Evolutionary conservation across 2,888 invertebrate genomes (phyloP), one percentile per base, ranked within the genome.

Genomic region (Seira ritae): DNA sequence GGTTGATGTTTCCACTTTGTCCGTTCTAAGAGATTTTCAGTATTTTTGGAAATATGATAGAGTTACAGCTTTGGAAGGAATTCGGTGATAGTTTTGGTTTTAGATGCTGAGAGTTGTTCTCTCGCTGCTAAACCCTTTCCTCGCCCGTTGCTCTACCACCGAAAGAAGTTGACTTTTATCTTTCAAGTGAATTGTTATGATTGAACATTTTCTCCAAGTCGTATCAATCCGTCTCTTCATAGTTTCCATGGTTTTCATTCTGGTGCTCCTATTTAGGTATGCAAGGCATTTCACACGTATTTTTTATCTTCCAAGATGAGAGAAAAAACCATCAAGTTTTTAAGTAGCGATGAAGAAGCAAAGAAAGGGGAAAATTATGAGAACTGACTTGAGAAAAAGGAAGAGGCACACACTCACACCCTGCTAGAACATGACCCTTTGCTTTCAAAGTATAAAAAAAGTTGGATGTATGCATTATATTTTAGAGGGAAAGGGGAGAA

Each of bases 281-380:
- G 79, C 79, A 84, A 84, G 84, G 79, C 79, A 70, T 62, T 75
- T 83, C 84, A 79, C 84, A 79, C 84, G 78, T 62, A 62, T 62
- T 20, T 84, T 84, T 84, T 84, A 84, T 84, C 84, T 84, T 74
- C 68, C 15, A n/a, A 62, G 62, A 62, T 70, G 19, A 20, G 70
- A 78, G 31, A 71, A 84, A 84, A 71, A 84, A 84, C 79, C 79
- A 84, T 84, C 83, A 83, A 83, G 74, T 82, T 82, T 82, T 77
- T 71, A 81, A 81, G 80, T 80, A 80, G 55, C 60, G 66, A 23
- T 50, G 60, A 17, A 73, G 73, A 37, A 62, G 65, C 12, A 60
- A 62, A 62, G 66, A 80, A 69, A 65, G 80, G 80, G 46, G 50
- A 75, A 80, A 76, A 76, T 75, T 81, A 81, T 65, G 62, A 71